These are phyloP conservation scores for Strix occidentalis DNA, from an alignment of 2,797 vertebrate genomes.

Conservation along the genomic window DNA sequence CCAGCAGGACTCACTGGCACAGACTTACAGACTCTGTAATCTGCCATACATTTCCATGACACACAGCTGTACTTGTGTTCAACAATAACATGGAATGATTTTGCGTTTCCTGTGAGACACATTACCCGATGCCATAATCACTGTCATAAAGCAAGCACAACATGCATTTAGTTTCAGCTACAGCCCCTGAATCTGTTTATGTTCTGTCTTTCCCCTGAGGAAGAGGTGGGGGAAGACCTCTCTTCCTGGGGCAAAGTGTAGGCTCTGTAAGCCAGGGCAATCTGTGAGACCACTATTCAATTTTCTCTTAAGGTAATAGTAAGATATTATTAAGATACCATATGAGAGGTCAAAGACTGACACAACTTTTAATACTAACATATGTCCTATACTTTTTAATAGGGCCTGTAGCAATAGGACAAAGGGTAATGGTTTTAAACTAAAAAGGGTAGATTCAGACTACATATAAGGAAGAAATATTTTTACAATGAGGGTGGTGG, in stretches of 20 bases:
- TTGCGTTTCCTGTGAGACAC: not conserved
- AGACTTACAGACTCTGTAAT: not conserved
- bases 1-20: not conserved
- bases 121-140: not conserved
- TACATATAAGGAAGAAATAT: not conserved
- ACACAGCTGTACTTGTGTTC: not conserved
- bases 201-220: not conserved
- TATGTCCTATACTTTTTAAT: not conserved
- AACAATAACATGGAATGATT: not conserved
- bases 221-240: not conserved
- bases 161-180: not conserved
- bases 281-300: not conserved
- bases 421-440: not conserved
- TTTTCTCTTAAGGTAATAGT: not conserved
- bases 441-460: not conserved
- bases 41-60: not conserved
- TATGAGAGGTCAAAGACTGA: not conserved
- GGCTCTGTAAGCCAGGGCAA: not conserved
- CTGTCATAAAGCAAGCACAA: not conserved
- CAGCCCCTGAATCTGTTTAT: not conserved
- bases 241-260: not conserved
- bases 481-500: not conserved
- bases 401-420: not conserved
- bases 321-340: not conserved
- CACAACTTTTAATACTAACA: not conserved